Evolutionary conservation across 2,113 vertebrate genomes (phyloP).

Genomic region (Esox niger): DNA sequence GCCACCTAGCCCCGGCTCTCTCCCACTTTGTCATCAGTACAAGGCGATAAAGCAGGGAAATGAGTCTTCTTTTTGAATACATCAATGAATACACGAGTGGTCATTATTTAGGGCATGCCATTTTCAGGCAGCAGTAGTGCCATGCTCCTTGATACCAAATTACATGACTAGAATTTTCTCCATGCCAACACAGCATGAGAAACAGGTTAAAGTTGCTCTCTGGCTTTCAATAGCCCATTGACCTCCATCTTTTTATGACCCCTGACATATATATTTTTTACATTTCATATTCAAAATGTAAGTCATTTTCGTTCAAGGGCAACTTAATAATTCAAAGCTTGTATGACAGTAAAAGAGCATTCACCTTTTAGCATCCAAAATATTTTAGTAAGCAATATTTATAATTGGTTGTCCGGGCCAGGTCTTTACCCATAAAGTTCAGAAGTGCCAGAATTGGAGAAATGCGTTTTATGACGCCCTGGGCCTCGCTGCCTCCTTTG

Average conservation of each 20-base stretch:
- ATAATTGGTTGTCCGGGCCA: constrained; percentile 72
- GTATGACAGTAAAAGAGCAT: constrained; percentile 57
- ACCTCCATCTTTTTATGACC: constrained; percentile 72
- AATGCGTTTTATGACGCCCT: constrained; percentile 69
- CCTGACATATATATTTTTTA: constrained; percentile 40
- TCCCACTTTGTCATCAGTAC: constrained; percentile 73
- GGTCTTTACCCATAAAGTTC: constrained; percentile 74
- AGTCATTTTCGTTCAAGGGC: constrained; percentile 73
- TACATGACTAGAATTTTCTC: constrained; percentile 55
- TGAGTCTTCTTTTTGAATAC: constrained; percentile 73
- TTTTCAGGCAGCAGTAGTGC: constrained; percentile 55
- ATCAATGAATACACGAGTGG: constrained; percentile 77
- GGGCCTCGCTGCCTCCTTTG: constrained; percentile 66
- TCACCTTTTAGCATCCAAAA: constrained; percentile 74
- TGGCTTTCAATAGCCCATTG: constrained; percentile 63
- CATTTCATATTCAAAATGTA: constrained; percentile 71
- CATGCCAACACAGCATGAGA: constrained; percentile 33
- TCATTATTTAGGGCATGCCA: constrained; percentile 72
- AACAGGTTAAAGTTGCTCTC: constrained; percentile 56
- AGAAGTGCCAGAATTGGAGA: constrained; percentile 74
- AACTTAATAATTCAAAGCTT: constrained; percentile 66
- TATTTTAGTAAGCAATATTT: constrained; percentile 79
- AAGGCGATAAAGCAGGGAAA: constrained; percentile 75
- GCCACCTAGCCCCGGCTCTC: constrained; percentile 74
- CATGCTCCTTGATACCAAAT: constrained; percentile 40